Conservation (phyloP, 2,888 invertebrate species). For the Cheiracanthium punctorium region DNA sequence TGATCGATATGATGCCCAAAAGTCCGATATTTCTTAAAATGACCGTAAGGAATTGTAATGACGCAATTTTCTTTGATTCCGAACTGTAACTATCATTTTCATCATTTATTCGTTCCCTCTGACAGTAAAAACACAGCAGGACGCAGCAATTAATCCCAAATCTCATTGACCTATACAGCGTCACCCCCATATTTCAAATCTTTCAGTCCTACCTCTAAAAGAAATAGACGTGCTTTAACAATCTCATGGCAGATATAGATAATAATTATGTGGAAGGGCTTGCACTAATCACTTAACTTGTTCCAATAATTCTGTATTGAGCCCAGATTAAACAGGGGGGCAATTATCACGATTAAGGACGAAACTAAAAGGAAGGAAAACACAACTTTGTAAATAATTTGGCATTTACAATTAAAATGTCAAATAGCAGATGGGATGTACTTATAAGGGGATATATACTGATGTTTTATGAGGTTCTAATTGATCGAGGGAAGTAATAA, state of each 20-base stretch:
- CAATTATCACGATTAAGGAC: slow-evolving; percentile 39
- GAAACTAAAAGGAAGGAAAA: slow-evolving; percentile 28
- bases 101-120: slow-evolving; percentile 29
- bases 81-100: slow-evolving; percentile 9
- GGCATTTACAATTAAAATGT: slow-evolving; percentile 64
- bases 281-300: slow-evolving; percentile 64
- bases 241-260: slow-evolving; percentile 60
- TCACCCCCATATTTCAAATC: slow-evolving; percentile 59
- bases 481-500: slow-evolving; percentile 67
- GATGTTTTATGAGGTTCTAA: slow-evolving; percentile 67
- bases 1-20: too few relatives aligned
- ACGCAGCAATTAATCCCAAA: slow-evolving; percentile 63
- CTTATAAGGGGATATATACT: slow-evolving; percentile 43
- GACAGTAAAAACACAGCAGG: slow-evolving; percentile 42
- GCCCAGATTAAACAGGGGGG: slow-evolving; percentile 45
- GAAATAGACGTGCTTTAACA: slow-evolving; percentile 48
- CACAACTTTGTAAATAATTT: slow-evolving; percentile 57
- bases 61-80: not conserved
- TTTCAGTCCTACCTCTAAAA: slow-evolving; percentile 26
- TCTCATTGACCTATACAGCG: slow-evolving; percentile 58
- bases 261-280: slow-evolving; percentile 60
- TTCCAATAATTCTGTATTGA: slow-evolving; percentile 54
- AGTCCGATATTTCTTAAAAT: too few relatives aligned
- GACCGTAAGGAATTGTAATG: too few relatives aligned
- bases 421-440: slow-evolving; percentile 51